Conservation (phyloP, 2,113 vertebrate species). For the Otocyon megalotis region DNA sequence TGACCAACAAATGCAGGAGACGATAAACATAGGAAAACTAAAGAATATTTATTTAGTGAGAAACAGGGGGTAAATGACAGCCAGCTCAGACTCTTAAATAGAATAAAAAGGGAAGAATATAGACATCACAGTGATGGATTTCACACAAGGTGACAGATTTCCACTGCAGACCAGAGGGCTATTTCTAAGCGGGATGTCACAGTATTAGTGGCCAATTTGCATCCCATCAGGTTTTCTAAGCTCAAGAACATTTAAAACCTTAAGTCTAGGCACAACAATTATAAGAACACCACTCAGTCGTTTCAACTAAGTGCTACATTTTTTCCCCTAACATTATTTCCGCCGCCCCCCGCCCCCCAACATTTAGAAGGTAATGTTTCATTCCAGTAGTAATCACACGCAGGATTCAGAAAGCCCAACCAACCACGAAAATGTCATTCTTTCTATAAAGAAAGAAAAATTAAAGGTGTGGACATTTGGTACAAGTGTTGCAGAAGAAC, state of each 20-base stretch:
- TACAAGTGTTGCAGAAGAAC: background rate
- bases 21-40: constrained; percentile 23
- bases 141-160: constrained; percentile 4
- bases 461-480: background rate
- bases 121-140: constrained; percentile 2
- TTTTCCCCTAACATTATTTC: constrained; percentile 21
- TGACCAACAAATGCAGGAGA: background rate
- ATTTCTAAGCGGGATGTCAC: background rate
- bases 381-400: constrained; percentile 17
- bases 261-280: background rate
- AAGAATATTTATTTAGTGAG: constrained; percentile 60
- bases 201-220: background rate
- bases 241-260: constrained; percentile 56
- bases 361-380: background rate
- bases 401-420: constrained; percentile 3
- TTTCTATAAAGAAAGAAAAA: constrained; percentile 17
- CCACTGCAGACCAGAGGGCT: background rate
- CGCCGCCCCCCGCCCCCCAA: background rate
- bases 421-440: background rate
- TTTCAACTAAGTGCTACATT: background rate
- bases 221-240: constrained; percentile 26
- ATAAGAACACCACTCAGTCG: background rate
- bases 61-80: background rate
- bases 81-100: background rate
- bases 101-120: background rate